phyloP scores from a whole-genome alignment of 2,113 vertebrate genomes.

The Microcebus lehilahytsara region DNA sequence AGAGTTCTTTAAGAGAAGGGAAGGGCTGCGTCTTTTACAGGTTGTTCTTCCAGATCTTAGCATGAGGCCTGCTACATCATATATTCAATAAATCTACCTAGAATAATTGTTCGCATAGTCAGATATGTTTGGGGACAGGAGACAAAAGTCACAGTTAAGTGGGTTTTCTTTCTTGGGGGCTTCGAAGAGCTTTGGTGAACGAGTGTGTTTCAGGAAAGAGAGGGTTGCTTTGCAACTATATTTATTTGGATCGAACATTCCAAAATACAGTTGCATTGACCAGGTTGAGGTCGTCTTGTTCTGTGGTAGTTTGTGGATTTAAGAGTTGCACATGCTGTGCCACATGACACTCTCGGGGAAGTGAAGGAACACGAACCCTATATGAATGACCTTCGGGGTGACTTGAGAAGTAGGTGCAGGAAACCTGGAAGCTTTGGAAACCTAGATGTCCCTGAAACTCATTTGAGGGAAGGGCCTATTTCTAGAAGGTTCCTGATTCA shows the following conservation, averaged over 20 bases:
- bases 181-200: background rate
- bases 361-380: background rate
- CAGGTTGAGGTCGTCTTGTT: rapidly evolving
- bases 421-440: background rate
- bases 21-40: background rate
- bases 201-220: background rate
- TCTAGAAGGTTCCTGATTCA: background rate
- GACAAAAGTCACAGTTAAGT: background rate
- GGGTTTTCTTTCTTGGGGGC: background rate
- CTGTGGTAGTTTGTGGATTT: rapidly evolving
- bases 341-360: background rate
- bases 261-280: background rate
- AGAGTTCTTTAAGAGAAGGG: too few relatives aligned
- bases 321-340: rapidly evolving
- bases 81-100: background rate
- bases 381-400: background rate
- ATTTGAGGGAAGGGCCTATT: background rate
- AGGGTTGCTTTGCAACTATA: background rate
- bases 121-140: background rate
- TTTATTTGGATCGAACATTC: background rate
- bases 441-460: rapidly evolving
- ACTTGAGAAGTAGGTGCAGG: background rate
- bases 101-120: too few relatives aligned
- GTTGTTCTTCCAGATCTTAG: background rate
- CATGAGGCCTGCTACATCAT: rapidly evolving